Base-by-base conservation (phyloP, 2,888 invertebrate species). In the Phengaris arion region DNA sequence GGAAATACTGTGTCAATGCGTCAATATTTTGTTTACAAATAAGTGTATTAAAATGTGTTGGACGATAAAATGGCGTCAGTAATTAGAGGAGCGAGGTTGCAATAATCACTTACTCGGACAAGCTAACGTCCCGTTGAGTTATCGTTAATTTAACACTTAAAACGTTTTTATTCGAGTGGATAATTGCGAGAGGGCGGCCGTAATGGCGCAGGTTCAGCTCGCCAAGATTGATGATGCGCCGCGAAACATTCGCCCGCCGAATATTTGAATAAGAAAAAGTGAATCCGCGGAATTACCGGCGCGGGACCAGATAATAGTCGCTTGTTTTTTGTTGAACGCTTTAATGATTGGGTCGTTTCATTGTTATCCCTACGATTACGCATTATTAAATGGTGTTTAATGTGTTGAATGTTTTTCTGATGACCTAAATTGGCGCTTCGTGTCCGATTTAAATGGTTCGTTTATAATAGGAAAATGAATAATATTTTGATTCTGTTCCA, bases 121-220 rank as follows among this genome's bases (percentile, higher is more conserved):
- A 88, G 89, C 86, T 86, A 87, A 86, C 85, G 84, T 86, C 85
- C 85, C 84, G 84, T 86, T 86, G 89, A 91, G 90, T 91, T 91
- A 92, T 90, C 91, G 91, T 91, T 92, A 91, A 92, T 91, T 92
- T 91, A 92, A 92, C 92, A 91, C 91, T 91, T 91, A 91, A 91
- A 91, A 89, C 89, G 91, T 92, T 92, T 92, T 91, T 92, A 92
- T 92, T 91, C 91, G 88, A 88, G 89, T 90, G 90, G 90, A 92
- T 92, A 91, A 92, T 92, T 91, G 91, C 90, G 87, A 87, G 87
- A 87, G 89, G 89, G 91, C 84, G 88, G 84, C 84, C 83, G 85
- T 91, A 91, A 91, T 87, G 90, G 87, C 84, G 84, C 87, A 88
- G 89, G 91, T 88, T 89, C 87, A 86, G 85, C 88, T 85, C 85